Percentiles rank a stretch among this genome's conserved stretches.
These are phyloP conservation scores for Calyptommatus sinebrachiatus DNA, from an alignment of 2,113 vertebrate species.

Conservation along the genomic window DNA sequence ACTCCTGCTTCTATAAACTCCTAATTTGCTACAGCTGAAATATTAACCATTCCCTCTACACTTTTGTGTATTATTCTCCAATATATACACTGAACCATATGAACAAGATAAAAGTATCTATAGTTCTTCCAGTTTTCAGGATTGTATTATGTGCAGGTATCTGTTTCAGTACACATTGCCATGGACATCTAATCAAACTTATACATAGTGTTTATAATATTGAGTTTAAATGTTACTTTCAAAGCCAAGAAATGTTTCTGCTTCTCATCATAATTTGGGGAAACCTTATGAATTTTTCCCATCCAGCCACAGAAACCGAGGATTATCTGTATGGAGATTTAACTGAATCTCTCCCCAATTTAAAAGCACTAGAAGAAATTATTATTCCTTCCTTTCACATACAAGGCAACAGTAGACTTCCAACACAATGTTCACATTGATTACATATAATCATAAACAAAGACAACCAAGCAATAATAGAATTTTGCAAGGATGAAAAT, in stretches of 20 bases:
- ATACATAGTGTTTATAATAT: not conserved
- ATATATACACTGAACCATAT: slow-evolving; percentile 5
- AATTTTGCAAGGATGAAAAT: not conserved
- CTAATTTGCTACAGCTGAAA: slow-evolving; percentile 23
- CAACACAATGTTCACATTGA: not conserved
- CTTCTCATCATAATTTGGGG: not conserved
- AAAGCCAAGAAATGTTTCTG: not conserved
- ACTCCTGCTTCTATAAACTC: not conserved
- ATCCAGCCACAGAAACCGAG: not conserved
- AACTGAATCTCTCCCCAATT: not conserved
- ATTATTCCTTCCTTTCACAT: not conserved
- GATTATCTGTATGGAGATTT: not conserved
- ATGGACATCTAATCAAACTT: not conserved
- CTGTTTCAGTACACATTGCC: not conserved
- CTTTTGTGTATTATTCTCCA: not conserved
- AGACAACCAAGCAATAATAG: not conserved
- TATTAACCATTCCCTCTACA: not conserved
- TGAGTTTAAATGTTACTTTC: not conserved
- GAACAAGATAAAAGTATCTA: slow-evolving; percentile 29
- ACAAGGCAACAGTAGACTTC: not conserved
- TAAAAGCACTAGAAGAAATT: not conserved
- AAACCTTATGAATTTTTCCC: not conserved
- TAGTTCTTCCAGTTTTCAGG: slow-evolving; percentile 41
- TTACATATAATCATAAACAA: not conserved
- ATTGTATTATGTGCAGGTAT: slow-evolving; percentile 1